A percentile compares a stretch with the other conserved stretches of the same genome.
Evolutionary conservation across 1,140 invertebrate genomes (phyloP).

Genomic region (Tetramorium simillimum): DNA sequence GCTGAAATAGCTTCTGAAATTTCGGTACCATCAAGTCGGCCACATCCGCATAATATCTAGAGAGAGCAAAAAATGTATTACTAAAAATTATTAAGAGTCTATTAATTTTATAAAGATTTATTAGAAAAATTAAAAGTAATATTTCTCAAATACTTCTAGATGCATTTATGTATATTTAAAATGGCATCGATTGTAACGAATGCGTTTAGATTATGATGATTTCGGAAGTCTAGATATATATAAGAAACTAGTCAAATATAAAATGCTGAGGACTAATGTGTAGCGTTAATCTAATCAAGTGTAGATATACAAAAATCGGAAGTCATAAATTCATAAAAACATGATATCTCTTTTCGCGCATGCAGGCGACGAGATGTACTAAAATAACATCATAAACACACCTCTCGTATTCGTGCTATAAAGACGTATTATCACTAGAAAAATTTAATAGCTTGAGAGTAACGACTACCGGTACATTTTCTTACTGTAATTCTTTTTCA

Average conservation of each 20-base stretch:
- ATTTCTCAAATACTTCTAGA: not conserved
- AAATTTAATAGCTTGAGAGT: slow-evolving; percentile 25
- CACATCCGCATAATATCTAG: slow-evolving; percentile 87
- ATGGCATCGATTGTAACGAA: not conserved
- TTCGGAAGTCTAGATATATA: not conserved
- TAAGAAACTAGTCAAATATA: not conserved
- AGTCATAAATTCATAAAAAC: not conserved
- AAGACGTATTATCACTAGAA: slow-evolving; percentile 31
- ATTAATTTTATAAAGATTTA: not conserved
- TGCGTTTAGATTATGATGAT: not conserved
- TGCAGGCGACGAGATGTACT: not conserved
- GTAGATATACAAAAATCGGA: not conserved
- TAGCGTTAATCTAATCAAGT: not conserved
- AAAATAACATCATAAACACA: not conserved
- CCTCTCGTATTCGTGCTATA: not conserved
- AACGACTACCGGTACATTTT: slow-evolving; percentile 38
- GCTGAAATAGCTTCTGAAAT: slow-evolving; percentile 87
- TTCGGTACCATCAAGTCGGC: slow-evolving; percentile 88
- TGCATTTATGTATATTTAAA: not conserved
- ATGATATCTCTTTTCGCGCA: not conserved
- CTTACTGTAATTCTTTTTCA: slow-evolving; percentile 21
- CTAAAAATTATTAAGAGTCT: not conserved
- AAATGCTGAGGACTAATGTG: not conserved
- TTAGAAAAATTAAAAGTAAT: not conserved
- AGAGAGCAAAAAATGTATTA: not conserved